Conservation (phyloP, 2,113 vertebrate species). For the Callionymus lyra region DNA sequence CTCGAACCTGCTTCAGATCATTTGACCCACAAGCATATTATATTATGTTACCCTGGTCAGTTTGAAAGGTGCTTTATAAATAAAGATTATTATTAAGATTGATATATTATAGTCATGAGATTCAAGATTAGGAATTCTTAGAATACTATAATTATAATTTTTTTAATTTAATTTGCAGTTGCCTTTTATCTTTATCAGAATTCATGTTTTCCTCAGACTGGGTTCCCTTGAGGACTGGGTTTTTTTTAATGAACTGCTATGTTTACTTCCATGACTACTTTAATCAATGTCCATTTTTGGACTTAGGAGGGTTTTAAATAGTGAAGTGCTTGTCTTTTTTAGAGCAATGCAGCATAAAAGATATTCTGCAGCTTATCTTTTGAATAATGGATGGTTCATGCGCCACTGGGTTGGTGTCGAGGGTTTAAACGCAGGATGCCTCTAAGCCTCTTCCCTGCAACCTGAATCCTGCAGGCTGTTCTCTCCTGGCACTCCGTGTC, state of each 20-base stretch:
- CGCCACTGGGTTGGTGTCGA: conserved; percentile 29
- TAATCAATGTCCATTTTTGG: conserved; percentile 32
- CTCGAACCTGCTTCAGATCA: no score
- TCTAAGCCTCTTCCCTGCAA: conserved; percentile 13
- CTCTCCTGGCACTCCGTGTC: conserved; percentile 23
- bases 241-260: conserved; percentile 24
- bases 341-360: conserved; percentile 45
- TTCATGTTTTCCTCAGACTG: neutral
- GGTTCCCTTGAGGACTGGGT: conserved; percentile 21
- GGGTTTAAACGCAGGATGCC: conserved; percentile 27
- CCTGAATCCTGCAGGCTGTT: conserved; percentile 24
- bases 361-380: conserved; percentile 38
- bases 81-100: no score
- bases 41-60: no score
- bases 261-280: conserved; percentile 27
- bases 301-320: conserved; percentile 30
- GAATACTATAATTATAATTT: no score
- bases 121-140: no score
- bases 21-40: no score
- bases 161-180: no score
- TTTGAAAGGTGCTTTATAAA: no score
- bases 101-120: no score
- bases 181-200: no score
- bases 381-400: conserved; percentile 59
- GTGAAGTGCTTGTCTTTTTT: conserved; percentile 33